Conservation (phyloP, 2,113 vertebrate genomes). For the Trichechus manatus region DNA sequence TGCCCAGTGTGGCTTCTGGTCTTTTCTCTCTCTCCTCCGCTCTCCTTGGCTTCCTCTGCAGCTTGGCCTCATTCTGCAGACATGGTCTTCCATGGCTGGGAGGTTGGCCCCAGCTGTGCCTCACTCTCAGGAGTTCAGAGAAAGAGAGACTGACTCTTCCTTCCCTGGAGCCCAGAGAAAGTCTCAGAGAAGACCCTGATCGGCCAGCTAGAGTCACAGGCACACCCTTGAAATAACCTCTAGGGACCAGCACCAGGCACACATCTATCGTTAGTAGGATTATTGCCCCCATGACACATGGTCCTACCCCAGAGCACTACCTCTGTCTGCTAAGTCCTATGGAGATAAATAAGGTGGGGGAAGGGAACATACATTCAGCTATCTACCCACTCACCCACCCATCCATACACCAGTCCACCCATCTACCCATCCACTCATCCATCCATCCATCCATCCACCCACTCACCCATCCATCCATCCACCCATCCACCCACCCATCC, state of each 20-base stretch:
- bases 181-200: background rate
- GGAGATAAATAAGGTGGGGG: background rate
- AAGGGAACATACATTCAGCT: background rate
- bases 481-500: too few species aligned
- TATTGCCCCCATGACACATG: background rate
- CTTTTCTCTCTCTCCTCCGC: background rate
- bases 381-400: background rate
- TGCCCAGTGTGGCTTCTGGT: fast-evolving
- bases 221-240: background rate
- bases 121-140: too few species aligned
- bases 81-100: background rate
- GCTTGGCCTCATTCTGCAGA: background rate
- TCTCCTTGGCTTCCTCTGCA: fast-evolving
- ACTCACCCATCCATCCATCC: background rate
- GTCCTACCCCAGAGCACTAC: background rate
- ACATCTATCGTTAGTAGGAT: background rate
- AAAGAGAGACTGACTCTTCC: background rate
- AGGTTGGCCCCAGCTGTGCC: background rate
- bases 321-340: background rate
- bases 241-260: background rate
- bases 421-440: background rate
- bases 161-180: background rate
- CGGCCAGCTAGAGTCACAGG: background rate
- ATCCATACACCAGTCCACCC: too few species aligned
- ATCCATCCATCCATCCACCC: too few species aligned